Conservation (phyloP, 2,113 vertebrate genomes). For the Symphodus melops region DNA sequence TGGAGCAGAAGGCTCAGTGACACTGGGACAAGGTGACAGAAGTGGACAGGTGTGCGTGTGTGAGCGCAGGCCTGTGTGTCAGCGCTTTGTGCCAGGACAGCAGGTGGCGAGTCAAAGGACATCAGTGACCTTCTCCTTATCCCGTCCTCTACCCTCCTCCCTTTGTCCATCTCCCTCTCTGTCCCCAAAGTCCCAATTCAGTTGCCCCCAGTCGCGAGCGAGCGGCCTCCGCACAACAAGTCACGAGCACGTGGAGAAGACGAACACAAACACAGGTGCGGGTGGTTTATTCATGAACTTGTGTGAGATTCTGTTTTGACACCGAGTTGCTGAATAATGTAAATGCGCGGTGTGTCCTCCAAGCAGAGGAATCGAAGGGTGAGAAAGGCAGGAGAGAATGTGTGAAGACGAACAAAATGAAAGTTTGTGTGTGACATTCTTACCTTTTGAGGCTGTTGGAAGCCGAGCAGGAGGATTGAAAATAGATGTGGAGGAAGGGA, state of each 20-base stretch:
- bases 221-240: constrained; percentile 47
- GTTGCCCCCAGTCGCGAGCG: constrained; percentile 34
- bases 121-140: constrained; percentile 77
- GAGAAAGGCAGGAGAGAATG: constrained; percentile 20
- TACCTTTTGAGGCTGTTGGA: constrained; percentile 80
- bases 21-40: constrained; percentile 79
- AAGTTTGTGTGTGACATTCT: constrained; percentile 47
- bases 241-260: constrained; percentile 42
- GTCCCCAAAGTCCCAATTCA: constrained; percentile 55
- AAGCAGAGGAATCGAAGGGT: constrained; percentile 25
- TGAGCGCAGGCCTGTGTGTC: constrained; percentile 62
- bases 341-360: constrained; percentile 56
- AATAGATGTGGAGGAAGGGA: constrained; percentile 36
- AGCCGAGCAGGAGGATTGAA: constrained; percentile 38
- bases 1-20: constrained; percentile 77
- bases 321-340: constrained; percentile 66
- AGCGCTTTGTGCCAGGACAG: constrained; percentile 78
- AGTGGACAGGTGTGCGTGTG: constrained; percentile 73
- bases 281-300: constrained; percentile 68
- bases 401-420: constrained; percentile 36
- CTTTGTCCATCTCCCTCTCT: constrained; percentile 55
- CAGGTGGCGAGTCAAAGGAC: constrained; percentile 78
- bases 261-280: constrained; percentile 55
- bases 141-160: constrained; percentile 43
- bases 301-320: constrained; percentile 60